Base-by-base conservation (phyloP, 2,888 invertebrate species). In the Ophioninae sp. region DNA sequence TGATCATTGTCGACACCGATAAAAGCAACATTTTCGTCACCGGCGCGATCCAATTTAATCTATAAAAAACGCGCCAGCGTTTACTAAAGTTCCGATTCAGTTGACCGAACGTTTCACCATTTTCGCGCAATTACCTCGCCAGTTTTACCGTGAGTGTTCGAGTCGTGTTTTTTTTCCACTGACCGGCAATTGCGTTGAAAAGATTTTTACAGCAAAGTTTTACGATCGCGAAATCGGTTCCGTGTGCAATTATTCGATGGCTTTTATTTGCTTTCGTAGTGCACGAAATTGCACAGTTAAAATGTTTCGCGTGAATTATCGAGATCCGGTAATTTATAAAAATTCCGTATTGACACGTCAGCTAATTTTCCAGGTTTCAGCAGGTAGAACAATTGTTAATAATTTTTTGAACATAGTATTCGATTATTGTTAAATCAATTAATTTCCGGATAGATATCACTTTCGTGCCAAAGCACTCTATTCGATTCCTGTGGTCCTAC, bases 71-170 rank as follows among this genome's bases (percentile, higher is more conserved):
- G 20, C 20, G 7, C 0, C 39, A 10, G 6, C 21, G 39, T 20
- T 44, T 41, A 8, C 7, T 44, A 67, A 44, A 21, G 17, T 8
- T 39, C 13, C 21, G 41, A 67, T 67, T 67, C n/a, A 44, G 41
- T 67, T 44, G 6, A 67, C 20, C 21, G 44, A 20, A 7, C 37
- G 23, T 67, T 41, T 67, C 20, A 39, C 20, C 17, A 67, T 39
- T 67, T 67, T 41, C 21, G 21, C 41, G 67, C 41, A 67, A 41
- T 67, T 67, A 67, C 13, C 23, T 21, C 44, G 67, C 21, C 21
- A 10, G 44, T 23, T 39, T 39, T 44, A 10, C 44, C 21, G 21
- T 5, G 67, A 13, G 2, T 20, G 13, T 6, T 44, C 44, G 8
- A 13, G 20, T 0, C 21, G 67, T 21, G 21, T 21, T 21, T 41